Evolutionary conservation across 1,140 invertebrate genomes (phyloP), one percentile per base, ranked within the genome.

Genomic region (Schlechtendalia chinensis): DNA sequence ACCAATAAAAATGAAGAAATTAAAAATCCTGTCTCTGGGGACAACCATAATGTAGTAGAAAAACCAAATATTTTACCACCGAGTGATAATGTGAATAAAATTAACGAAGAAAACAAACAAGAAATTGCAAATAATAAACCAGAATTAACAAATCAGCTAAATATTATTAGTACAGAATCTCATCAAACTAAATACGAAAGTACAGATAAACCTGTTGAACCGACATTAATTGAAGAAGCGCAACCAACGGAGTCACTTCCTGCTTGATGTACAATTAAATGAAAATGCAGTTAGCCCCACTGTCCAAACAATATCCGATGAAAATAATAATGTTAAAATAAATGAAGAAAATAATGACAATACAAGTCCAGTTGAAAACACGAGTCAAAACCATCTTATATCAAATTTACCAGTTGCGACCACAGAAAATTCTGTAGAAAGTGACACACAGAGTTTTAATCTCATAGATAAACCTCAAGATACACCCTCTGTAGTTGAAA

Each of bases 291-390:
- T 81, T 71, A 75, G 69, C 81, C 39, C 58, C 80, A 72, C 59
- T 27, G 81, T 82, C 54, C 77, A 82, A 61, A 56, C 81, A 79
- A 45, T 71, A 65, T 39, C 77, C 1, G 71, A 83, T 24, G 59
- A 81, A 53, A 82, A 82, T 80, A n/a, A 59, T 75, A 6, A 29
- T 17, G 8, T 19, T 17, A 61, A 61, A 1, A 22, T 59, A 39
- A 79, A 71, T 0, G 75, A 82, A 53, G 69, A 47, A 82, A 29
- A 63, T 10, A 11, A 61, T 58, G 47, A 22, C 45, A 72, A 50
- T 27, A 83, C 75, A 80, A 53, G 17, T 56, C 19, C 71, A 0
- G 65, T 19, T 77, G 82, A 81, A 63, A 19, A 61, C 47, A 22
- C 22, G 39, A 72, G 5, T 29, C 19, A 77, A 19, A 19, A 61